Evolutionary conservation across 2,888 invertebrate genomes (phyloP).

Genomic region (Polyommatus iphigenia): DNA sequence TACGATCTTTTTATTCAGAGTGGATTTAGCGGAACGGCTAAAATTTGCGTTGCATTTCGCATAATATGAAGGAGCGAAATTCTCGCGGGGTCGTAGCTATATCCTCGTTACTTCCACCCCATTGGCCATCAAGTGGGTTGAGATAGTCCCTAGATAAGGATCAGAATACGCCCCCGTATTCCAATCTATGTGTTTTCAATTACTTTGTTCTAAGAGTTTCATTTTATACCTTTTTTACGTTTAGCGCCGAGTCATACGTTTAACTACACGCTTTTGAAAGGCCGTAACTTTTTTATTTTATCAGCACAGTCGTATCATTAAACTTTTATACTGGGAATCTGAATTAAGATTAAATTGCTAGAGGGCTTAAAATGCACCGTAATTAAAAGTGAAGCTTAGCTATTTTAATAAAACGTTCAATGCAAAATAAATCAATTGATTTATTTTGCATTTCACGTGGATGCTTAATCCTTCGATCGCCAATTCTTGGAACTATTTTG

Average conservation of each 20-base stretch:
- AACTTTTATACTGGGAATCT: neutral
- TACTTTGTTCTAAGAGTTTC: constrained; percentile 52
- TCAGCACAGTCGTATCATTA: neutral
- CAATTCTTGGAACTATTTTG: no score
- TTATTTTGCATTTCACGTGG: neutral
- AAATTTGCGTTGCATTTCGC: constrained; percentile 54
- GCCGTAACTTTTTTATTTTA: constrained; percentile 24
- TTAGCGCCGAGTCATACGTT: constrained; percentile 25
- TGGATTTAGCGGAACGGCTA: constrained; percentile 30
- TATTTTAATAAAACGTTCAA: neutral
- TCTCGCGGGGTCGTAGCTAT: constrained; percentile 62
- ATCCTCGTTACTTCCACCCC: constrained; percentile 70
- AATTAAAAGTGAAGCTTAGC: neutral
- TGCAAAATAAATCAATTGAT: neutral
- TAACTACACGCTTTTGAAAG: constrained; percentile 26
- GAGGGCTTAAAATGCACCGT: neutral
- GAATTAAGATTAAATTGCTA: constrained; percentile 6
- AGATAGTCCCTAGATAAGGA: constrained; percentile 74
- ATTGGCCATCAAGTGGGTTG: constrained; percentile 74
- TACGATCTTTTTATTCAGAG: neutral
- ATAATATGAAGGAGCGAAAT: constrained; percentile 59
- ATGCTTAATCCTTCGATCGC: neutral
- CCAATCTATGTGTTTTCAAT: constrained; percentile 66
- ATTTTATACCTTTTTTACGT: constrained; percentile 38
- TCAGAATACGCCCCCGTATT: constrained; percentile 54